phyloP scores from a whole-genome alignment of 2,888 invertebrate genomes.

The Standfussiana lucernea region DNA sequence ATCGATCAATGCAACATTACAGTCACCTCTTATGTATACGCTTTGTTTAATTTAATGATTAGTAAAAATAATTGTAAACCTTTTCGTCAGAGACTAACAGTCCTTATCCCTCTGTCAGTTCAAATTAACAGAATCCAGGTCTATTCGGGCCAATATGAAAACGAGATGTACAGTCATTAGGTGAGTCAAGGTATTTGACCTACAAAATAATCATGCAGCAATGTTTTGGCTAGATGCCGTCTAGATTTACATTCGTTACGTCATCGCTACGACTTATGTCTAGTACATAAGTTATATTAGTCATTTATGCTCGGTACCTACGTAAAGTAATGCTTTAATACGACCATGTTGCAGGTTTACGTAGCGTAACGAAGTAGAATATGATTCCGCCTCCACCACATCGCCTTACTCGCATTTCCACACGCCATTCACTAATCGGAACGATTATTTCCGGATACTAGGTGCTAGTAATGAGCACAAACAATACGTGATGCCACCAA shows the following conservation, averaged over 20 bases:
- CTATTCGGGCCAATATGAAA: background rate
- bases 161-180: background rate
- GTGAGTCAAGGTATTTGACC: conserved; percentile 19
- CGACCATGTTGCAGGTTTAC: conserved; percentile 30
- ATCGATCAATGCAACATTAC: background rate
- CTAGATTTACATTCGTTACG: conserved; percentile 21
- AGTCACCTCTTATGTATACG: background rate
- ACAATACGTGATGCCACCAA: conserved; percentile 21
- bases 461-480: conserved; percentile 45
- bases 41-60: background rate
- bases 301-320: conserved; percentile 8
- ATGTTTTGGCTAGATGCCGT: conserved; percentile 26
- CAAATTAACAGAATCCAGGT: background rate
- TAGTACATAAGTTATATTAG: too few relatives aligned
- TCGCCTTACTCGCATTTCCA: conserved; percentile 53
- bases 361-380: conserved; percentile 48
- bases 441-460: conserved; percentile 48
- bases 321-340: conserved; percentile 29
- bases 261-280: conserved; percentile 13
- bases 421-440: conserved; percentile 52
- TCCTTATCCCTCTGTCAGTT: background rate
- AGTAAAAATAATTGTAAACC: background rate
- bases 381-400: conserved; percentile 46
- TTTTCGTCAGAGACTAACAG: background rate
- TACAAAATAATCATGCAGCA: conserved; percentile 11